Conservation (phyloP, 2,797 vertebrate species). For the Micromesistius poutassou region DNA sequence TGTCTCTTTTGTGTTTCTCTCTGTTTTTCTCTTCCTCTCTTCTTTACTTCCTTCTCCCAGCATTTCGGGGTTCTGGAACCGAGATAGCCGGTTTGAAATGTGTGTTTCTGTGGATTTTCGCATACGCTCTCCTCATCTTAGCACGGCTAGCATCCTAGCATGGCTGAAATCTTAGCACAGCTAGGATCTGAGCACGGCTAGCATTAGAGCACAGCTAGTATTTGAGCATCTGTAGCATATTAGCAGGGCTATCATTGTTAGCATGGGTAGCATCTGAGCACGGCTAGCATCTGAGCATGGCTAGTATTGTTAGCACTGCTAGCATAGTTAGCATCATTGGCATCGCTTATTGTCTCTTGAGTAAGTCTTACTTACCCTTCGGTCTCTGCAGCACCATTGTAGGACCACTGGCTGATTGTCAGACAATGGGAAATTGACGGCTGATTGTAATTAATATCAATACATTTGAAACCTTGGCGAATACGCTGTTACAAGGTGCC, state of each 20-base stretch:
- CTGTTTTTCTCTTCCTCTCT: slow-evolving; percentile 20
- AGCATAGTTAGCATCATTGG: neutral
- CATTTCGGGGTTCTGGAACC: slow-evolving; percentile 67
- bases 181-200: slow-evolving; percentile 30
- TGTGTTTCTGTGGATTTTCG: slow-evolving; percentile 70
- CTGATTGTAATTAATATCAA: neutral
- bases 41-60: slow-evolving; percentile 60
- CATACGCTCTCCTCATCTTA: slow-evolving; percentile 52
- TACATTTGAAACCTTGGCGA: neutral
- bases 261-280: slow-evolving; percentile 54
- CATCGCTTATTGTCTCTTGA: neutral
- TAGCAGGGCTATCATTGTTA: slow-evolving; percentile 49
- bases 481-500: too few species aligned
- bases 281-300: slow-evolving; percentile 61
- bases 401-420: neutral
- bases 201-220: slow-evolving; percentile 37
- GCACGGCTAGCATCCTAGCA: slow-evolving; percentile 54
- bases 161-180: slow-evolving; percentile 51
- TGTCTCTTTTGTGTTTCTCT: slow-evolving; percentile 32
- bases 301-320: slow-evolving; percentile 42
- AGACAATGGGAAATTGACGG: neutral
- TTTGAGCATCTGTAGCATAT: slow-evolving; percentile 42
- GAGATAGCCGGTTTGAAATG: slow-evolving; percentile 79
- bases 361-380: neutral
- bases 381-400: neutral